A percentile compares a stretch with the other conserved stretches of the same genome.
Conservation (phyloP, 2,113 vertebrate species). For the Elephantulus edwardii region DNA sequence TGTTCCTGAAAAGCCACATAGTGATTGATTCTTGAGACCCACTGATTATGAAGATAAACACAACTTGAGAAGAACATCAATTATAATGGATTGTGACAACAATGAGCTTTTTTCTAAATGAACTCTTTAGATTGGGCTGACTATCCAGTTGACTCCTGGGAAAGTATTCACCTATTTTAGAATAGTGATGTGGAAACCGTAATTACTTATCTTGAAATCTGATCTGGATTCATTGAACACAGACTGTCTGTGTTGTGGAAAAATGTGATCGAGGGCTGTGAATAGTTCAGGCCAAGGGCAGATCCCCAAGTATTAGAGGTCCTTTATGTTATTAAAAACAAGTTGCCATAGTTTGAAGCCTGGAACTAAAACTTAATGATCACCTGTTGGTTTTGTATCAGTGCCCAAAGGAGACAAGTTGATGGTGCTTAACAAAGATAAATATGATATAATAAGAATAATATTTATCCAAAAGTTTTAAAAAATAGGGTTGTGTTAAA, state of each 20-base stretch:
- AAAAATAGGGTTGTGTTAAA: conserved; percentile 79
- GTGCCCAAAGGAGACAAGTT: conserved; percentile 80
- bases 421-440: conserved; percentile 83
- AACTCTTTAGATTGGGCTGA: conserved; percentile 76
- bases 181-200: conserved; percentile 69
- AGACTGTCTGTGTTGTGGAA: conserved; percentile 56
- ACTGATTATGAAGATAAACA: conserved; percentile 64
- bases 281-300: conserved; percentile 59
- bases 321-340: conserved; percentile 74
- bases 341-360: conserved; percentile 81
- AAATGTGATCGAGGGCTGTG: conserved; percentile 55
- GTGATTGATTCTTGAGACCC: conserved; percentile 83
- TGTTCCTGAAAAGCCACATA: conserved; percentile 92
- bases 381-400: conserved; percentile 73
- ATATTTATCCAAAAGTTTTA: conserved; percentile 81
- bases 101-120: conserved; percentile 73
- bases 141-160: conserved; percentile 75
- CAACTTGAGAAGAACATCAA: conserved; percentile 45
- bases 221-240: conserved; percentile 51
- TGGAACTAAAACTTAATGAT: conserved; percentile 80
- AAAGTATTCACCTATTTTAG: conserved; percentile 67
- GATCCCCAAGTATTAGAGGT: conserved; percentile 76
- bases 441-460: conserved; percentile 81
- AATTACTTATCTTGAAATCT: conserved; percentile 72
- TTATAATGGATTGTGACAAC: conserved; percentile 65